Evolutionary conservation across 2,797 vertebrate genomes (phyloP).

Genomic region (Philypnodon macrostomus): DNA sequence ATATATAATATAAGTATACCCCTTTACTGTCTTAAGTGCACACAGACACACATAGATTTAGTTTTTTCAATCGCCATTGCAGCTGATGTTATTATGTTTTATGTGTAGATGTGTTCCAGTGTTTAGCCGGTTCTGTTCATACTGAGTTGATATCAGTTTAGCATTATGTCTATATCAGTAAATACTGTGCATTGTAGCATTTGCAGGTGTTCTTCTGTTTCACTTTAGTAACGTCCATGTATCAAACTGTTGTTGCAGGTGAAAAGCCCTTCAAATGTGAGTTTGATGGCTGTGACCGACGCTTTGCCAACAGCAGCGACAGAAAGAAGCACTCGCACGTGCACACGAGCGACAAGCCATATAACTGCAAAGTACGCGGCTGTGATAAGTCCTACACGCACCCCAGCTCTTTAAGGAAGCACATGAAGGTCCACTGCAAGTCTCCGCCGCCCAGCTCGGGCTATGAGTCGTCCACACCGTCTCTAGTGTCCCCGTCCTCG

Average conservation of each 20-base stretch:
- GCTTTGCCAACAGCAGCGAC: slow-evolving; percentile 99
- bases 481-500: slow-evolving; percentile 90
- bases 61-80: too few relatives aligned
- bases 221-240: background rate
- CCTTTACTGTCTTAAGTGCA: too few relatives aligned
- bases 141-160: too few relatives aligned
- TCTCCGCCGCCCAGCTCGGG: slow-evolving; percentile 94
- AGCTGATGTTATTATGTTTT: too few relatives aligned
- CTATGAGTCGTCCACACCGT: slow-evolving; percentile 92
- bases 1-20: too few relatives aligned
- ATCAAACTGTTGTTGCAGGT: slow-evolving; percentile 73
- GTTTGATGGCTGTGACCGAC: slow-evolving; percentile 95
- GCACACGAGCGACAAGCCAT: slow-evolving; percentile 98
- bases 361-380: slow-evolving; percentile 97
- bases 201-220: too few relatives aligned
- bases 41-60: too few relatives aligned
- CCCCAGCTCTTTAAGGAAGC: slow-evolving; percentile 95
- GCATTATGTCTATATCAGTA: too few relatives aligned
- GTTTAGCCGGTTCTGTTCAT: too few relatives aligned
- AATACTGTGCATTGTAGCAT: too few relatives aligned
- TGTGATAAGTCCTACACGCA: slow-evolving; percentile 99
- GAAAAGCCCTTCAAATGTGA: slow-evolving; percentile 98
- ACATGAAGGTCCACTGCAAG: slow-evolving; percentile 99
- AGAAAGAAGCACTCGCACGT: slow-evolving; percentile 98
- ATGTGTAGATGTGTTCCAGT: too few relatives aligned